Evolutionary conservation across 64 coral and sea anemone genomes (phyloP), one percentile per base, ranked within the genome.

Genomic region (Montipora capricornis): DNA sequence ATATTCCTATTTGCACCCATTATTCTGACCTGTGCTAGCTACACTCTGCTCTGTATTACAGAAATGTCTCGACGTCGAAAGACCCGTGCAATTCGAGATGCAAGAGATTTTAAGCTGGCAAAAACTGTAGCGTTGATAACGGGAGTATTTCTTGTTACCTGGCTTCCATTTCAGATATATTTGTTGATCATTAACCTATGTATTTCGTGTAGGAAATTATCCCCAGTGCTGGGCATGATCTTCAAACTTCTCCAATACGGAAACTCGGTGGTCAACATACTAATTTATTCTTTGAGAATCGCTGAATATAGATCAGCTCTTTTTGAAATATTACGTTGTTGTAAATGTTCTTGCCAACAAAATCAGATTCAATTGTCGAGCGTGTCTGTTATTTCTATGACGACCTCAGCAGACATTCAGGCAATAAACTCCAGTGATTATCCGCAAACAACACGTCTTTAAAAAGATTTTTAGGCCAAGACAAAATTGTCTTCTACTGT

Each of bases 141-240:
- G 20, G 78, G 19, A 80, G 52, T 50, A 53, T 80, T 52, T 3
- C 78, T 80, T 58, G 16, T 80, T 3, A 59, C 78, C 1, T 80
- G 78, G 78, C 78, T 80, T 6, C 52, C 77, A 17, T 22, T 79
- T 59, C 78, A 80, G 13, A 80, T 80, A 59, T n/a, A 59, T 6
- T 5, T 22, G 0, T 2, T 59, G 20, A 6, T 58, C 49, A 2
- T 37, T 57, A 26, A 81, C 29, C 8, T 60, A 5, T 73, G 68
- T 22, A 8, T 50, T 48, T 49, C 76, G 5, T 79, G 76, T 55
- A 55, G 52, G 29, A 1, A 29, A 29, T 29, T 29, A 29, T 29
- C 29, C 29, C 29, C 29, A 29, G 29, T 29, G 13, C 46, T 7
- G 52, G 52, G 52, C 9, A 9, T n/a, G 3, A 45, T 19, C n/a